These are phyloP conservation scores for Dryoscopus gambensis DNA, from an alignment of 2,113 vertebrate species.

Conservation along the genomic window DNA sequence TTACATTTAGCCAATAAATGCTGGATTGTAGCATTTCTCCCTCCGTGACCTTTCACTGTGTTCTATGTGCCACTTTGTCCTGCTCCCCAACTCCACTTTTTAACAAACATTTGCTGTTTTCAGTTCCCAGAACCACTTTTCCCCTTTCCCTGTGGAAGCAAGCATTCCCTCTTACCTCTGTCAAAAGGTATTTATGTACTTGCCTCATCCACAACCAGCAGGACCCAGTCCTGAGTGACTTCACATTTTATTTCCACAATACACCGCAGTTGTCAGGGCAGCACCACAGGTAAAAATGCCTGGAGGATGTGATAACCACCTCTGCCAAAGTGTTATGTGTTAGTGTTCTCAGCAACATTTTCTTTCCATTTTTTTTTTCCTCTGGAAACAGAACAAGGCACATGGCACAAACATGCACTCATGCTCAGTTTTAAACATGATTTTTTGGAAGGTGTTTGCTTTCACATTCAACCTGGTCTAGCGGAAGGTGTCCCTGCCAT, in stretches of 20 bases:
- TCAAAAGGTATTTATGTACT: not conserved
- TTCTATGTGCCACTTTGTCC: not conserved
- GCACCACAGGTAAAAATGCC: not conserved
- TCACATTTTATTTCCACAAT: not conserved
- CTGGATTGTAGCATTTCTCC: not conserved
- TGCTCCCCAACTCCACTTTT: not conserved
- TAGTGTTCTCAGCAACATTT: not conserved
- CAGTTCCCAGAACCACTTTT: not conserved
- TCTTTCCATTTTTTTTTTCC: not conserved
- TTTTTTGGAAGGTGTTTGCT: not conserved
- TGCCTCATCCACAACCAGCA: not conserved
- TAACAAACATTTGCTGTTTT: not conserved
- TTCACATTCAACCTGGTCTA: not conserved
- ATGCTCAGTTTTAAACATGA: not conserved
- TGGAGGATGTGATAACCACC: not conserved
- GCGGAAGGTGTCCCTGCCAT: not conserved
- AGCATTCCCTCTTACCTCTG: not conserved
- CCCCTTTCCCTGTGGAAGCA: not conserved
- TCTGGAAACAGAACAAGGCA: not conserved
- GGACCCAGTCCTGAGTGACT: not conserved
- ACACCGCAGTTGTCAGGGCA: not conserved
- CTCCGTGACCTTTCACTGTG: rapidly evolving
- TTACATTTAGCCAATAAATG: not conserved
- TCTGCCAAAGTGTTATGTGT: not conserved
- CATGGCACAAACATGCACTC: not conserved